phyloP scores from a whole-genome alignment of 2,113 vertebrate genomes.

The Aspidoscelis tigris region DNA sequence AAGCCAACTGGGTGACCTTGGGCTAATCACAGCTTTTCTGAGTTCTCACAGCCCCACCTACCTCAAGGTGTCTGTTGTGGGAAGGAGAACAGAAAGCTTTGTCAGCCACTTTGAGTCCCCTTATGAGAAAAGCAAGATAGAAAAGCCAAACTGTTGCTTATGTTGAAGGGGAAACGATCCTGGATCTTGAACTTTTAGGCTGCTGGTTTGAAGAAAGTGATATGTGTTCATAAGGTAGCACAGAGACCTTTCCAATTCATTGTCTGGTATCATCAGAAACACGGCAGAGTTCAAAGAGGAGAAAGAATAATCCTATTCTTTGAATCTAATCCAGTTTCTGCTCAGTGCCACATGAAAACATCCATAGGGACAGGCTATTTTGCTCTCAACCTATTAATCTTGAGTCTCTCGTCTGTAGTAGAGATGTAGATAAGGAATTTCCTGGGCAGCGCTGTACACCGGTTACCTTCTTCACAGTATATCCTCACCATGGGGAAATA shows the following conservation, averaged over 20 bases:
- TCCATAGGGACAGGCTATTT: neutral
- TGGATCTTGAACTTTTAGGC: neutral
- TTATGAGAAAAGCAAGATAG: no score
- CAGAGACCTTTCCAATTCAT: rapidly evolving
- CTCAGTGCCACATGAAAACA: neutral
- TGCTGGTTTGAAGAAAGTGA: constrained; percentile 4
- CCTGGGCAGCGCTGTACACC: neutral
- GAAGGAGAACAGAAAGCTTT: no score
- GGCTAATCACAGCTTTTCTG: no score
- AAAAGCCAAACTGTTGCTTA: rapidly evolving
- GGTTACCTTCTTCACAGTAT: neutral
- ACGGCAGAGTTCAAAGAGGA: rapidly evolving
- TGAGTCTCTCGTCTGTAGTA: neutral
- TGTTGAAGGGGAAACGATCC: neutral
- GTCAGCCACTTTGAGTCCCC: no score
- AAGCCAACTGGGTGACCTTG: no score
- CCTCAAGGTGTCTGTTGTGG: no score
- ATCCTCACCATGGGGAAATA: neutral
- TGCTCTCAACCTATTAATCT: constrained; percentile 28
- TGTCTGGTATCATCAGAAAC: neutral
- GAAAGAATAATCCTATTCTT: constrained; percentile 23
- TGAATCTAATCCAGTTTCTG: constrained; percentile 9
- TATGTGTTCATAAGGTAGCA: rapidly evolving
- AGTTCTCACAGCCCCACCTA: no score
- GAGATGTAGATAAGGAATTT: constrained; percentile 12